phyloP scores from a whole-genome alignment of 2,888 invertebrate species.

The Melanchra persicariae region DNA sequence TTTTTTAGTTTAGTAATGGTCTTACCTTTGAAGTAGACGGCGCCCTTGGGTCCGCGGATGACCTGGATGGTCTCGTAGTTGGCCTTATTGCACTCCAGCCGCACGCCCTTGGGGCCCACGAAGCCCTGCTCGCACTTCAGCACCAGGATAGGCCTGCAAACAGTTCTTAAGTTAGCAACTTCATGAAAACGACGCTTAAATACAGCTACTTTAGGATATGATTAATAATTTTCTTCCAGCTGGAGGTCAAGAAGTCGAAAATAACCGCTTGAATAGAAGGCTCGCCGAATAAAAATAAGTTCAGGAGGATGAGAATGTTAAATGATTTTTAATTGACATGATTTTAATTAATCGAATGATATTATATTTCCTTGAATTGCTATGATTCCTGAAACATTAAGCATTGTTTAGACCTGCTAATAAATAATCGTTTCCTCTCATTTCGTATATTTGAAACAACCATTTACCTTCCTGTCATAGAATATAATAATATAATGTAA shows the following conservation, averaged over 20 bases:
- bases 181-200: not conserved
- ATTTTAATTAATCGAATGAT: not conserved
- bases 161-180: not conserved
- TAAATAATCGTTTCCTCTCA: not conserved
- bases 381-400: not conserved
- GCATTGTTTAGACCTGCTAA: not conserved
- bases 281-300: too few relatives aligned
- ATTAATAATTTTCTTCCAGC: too few relatives aligned
- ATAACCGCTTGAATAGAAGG: too few relatives aligned
- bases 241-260: too few relatives aligned
- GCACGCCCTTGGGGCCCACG: conserved; percentile 97
- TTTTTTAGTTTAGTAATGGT: too few relatives aligned
- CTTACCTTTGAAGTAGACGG: conserved; percentile 97
- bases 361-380: not conserved
- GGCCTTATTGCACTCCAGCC: conserved; percentile 98
- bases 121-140: conserved; percentile 98
- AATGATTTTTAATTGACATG: not conserved
- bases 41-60: conserved; percentile 96
- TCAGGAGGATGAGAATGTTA: too few relatives aligned
- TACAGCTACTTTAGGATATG: too few relatives aligned
- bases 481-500: not conserved
- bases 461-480: not conserved
- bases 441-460: not conserved
- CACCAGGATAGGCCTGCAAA: conserved; percentile 96
- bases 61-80: conserved; percentile 98